Conservation (phyloP, 2,113 vertebrate species). For the Coturnix japonica region DNA sequence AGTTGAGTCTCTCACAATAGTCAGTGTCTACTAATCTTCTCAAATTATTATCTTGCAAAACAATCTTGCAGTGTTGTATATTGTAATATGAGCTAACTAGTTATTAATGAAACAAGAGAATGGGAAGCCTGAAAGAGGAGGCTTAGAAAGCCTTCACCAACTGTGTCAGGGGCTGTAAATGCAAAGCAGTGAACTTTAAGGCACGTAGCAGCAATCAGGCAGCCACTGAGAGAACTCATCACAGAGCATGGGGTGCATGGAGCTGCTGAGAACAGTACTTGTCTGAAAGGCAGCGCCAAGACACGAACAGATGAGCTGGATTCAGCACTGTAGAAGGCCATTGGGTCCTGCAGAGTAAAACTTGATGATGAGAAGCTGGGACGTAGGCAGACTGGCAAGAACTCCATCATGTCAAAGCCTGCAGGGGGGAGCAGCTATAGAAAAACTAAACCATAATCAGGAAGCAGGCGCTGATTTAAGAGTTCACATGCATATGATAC, state of each 20-base stretch:
- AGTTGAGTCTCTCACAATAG: background rate
- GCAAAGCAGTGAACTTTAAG: background rate
- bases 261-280: background rate
- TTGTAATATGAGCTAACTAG: background rate
- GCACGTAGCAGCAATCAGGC: background rate
- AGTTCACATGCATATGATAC: background rate
- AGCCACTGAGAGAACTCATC: background rate
- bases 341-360: background rate
- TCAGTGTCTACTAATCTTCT: background rate
- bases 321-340: background rate
- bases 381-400: background rate
- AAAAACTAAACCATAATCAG: background rate
- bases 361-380: background rate
- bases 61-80: background rate
- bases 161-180: background rate
- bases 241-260: background rate
- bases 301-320: background rate
- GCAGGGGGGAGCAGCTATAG: background rate
- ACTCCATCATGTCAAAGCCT: background rate
- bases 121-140: background rate
- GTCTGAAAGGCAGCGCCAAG: background rate
- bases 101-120: background rate
- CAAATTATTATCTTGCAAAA: background rate
- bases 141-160: background rate
- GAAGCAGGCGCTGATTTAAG: background rate